Conservation (phyloP, 2,113 vertebrate species). For the Charina bottae region DNA sequence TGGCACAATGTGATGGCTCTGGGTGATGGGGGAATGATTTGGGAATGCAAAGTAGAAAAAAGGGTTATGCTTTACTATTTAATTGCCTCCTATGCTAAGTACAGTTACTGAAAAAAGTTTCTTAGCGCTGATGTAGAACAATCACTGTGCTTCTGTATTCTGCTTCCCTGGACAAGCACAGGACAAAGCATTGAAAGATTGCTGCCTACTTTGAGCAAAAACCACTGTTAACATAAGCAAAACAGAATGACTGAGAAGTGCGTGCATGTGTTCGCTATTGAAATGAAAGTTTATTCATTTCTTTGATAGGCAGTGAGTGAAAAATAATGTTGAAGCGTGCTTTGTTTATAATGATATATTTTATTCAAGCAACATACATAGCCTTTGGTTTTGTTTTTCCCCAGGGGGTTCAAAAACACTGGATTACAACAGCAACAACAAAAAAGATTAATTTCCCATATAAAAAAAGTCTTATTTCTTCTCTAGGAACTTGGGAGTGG, state of each 20-base stretch:
- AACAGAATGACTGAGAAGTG: slow-evolving; percentile 25
- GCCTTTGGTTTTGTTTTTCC: slow-evolving; percentile 50
- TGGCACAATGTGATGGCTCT: not conserved
- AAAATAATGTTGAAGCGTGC: slow-evolving; percentile 37
- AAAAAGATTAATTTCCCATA: slow-evolving; percentile 43
- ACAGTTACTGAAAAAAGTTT: slow-evolving; percentile 14
- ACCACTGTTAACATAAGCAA: slow-evolving; percentile 35
- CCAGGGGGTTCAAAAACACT: slow-evolving; percentile 24
- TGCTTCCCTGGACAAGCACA: slow-evolving; percentile 20
- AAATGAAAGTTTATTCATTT: slow-evolving; percentile 33
- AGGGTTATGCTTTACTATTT: slow-evolving; percentile 23
- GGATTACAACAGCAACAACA: slow-evolving; percentile 2
- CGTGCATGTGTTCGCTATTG: slow-evolving; percentile 16
- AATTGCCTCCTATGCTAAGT: not conserved
- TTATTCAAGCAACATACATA: slow-evolving; percentile 50
- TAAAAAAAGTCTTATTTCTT: slow-evolving; percentile 29
- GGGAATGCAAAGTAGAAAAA: slow-evolving; percentile 9
- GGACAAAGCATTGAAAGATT: slow-evolving; percentile 1
- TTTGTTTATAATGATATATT: slow-evolving; percentile 48
- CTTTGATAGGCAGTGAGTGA: slow-evolving; percentile 43
- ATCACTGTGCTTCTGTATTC: slow-evolving; percentile 23
- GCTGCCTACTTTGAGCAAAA: slow-evolving; percentile 28
- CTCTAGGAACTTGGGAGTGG: slow-evolving; percentile 41
- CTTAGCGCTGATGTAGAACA: not conserved
- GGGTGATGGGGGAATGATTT: slow-evolving; percentile 22